A percentile compares a stretch with the other conserved stretches of the same genome.
phyloP scores from a whole-genome alignment of 2,888 invertebrate genomes.

The Parthenolecanium corni region DNA sequence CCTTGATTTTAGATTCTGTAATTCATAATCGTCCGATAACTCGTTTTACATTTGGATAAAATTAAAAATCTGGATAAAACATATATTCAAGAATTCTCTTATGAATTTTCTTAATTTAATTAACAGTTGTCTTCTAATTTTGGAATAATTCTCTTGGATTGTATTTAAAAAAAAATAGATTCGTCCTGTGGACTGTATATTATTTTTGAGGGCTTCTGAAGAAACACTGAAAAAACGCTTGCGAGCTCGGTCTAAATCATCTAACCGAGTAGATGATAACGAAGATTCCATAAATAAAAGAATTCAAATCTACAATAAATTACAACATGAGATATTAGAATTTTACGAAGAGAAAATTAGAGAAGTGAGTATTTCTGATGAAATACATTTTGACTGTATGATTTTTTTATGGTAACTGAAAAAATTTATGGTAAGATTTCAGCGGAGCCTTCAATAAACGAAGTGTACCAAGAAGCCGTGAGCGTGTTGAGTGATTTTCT shows the following conservation, averaged over 20 bases:
- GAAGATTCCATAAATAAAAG: conserved; percentile 83
- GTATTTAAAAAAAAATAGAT: too few species aligned
- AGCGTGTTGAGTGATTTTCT: not conserved
- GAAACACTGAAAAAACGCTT: conserved; percentile 64
- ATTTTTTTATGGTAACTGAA: too few species aligned
- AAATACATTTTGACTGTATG: too few species aligned
- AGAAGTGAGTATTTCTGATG: not conserved
- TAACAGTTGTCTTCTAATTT: too few species aligned
- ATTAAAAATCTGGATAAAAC: too few species aligned
- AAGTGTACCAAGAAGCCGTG: conserved; percentile 1
- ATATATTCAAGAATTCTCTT: too few species aligned
- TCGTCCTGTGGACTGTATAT: conserved; percentile 51
- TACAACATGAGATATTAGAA: not conserved
- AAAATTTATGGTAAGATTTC: not conserved
- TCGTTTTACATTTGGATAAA: too few species aligned
- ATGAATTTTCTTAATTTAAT: too few species aligned
- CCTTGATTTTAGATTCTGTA: too few species aligned
- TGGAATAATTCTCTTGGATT: too few species aligned
- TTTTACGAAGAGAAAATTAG: not conserved
- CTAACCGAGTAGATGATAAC: conserved; percentile 85
- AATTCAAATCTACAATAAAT: conserved; percentile 47
- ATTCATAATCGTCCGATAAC: too few species aligned
- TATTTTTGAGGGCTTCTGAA: conserved; percentile 75
- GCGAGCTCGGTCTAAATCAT: conserved; percentile 61
- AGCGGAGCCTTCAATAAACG: not conserved